Percentiles rank a stretch among this genome's conserved stretches.
These are phyloP conservation scores for Lordiphosa mommai DNA, from an alignment of 1,140 invertebrate species.

Conservation along the genomic window DNA sequence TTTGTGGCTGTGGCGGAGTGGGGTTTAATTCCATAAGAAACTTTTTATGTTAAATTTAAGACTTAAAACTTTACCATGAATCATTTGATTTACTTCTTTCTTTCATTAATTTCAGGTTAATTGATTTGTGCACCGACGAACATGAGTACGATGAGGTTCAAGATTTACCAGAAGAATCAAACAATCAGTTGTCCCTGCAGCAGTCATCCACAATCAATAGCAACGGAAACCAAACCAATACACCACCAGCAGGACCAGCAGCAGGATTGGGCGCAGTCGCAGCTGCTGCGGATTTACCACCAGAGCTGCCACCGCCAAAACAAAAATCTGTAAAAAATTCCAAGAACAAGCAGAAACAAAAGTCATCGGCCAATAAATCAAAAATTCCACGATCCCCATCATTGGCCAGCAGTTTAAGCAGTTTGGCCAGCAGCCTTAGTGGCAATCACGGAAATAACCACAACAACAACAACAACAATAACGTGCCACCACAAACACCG, in stretches of 20 bases:
- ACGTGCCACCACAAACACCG: conserved; percentile 71
- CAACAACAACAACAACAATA: conserved; percentile 44
- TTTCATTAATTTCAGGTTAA: conserved; percentile 40
- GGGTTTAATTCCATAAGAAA: neutral
- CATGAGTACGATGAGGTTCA: conserved; percentile 79
- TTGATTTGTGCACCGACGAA: conserved; percentile 75
- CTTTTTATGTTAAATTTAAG: neutral
- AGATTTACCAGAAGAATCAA: conserved; percentile 72
- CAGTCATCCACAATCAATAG: conserved; percentile 50
- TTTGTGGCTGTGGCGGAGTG: neutral
- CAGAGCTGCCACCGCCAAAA: conserved; percentile 71
- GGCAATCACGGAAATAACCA: conserved; percentile 35
- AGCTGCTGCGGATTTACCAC: conserved; percentile 44
- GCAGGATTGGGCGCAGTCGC: conserved; percentile 11
- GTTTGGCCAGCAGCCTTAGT: conserved; percentile 63
- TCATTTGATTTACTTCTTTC: neutral
- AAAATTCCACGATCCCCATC: conserved; percentile 76
- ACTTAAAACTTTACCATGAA: neutral
- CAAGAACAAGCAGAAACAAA: conserved; percentile 69
- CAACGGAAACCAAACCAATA: conserved; percentile 27
- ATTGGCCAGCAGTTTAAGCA: conserved; percentile 64
- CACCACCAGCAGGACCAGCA: conserved; percentile 15
- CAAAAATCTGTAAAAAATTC: conserved; percentile 73
- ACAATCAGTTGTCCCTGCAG: conserved; percentile 43
- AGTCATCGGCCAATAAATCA: conserved; percentile 63